These are phyloP conservation scores for Oasisia sp. DNA, from an alignment of 2,888 invertebrate genomes.

Conservation along the genomic window DNA sequence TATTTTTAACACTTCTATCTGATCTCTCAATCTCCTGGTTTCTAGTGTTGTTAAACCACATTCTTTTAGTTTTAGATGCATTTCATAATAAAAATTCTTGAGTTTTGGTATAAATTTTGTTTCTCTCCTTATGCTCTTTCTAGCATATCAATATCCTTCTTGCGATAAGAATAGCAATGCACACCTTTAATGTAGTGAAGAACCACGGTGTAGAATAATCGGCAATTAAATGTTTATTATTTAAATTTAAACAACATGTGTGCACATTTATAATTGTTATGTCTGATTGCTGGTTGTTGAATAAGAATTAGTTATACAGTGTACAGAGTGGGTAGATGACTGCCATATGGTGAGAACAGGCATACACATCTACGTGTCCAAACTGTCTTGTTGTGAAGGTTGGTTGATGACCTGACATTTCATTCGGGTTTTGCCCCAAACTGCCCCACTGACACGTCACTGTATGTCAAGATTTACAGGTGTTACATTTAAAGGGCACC, in stretches of 20 bases:
- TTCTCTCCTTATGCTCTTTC: too few relatives aligned
- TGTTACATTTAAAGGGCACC: background rate
- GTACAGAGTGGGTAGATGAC: background rate
- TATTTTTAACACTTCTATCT: too few relatives aligned
- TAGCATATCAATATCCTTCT: too few relatives aligned
- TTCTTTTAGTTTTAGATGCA: too few relatives aligned
- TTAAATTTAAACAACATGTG: background rate
- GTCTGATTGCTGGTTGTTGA: background rate
- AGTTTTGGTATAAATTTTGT: too few relatives aligned
- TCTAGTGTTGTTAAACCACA: too few relatives aligned
- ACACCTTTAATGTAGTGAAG: background rate
- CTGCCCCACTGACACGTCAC: background rate
- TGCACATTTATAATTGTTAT: background rate
- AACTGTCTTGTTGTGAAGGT: too few relatives aligned
- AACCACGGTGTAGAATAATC: background rate
- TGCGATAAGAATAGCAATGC: background rate
- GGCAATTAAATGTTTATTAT: background rate
- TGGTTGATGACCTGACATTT: background rate
- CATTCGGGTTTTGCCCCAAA: background rate
- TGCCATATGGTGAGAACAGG: background rate
- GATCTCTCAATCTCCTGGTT: too few relatives aligned
- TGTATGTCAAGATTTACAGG: background rate
- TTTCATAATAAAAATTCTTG: too few relatives aligned
- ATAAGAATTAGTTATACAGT: background rate
- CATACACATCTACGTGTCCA: too few relatives aligned